A percentile compares a stretch with the other conserved stretches of the same genome.
These are phyloP conservation scores for Tillus elongatus DNA, from an alignment of 2,888 invertebrate species.

Conservation along the genomic window DNA sequence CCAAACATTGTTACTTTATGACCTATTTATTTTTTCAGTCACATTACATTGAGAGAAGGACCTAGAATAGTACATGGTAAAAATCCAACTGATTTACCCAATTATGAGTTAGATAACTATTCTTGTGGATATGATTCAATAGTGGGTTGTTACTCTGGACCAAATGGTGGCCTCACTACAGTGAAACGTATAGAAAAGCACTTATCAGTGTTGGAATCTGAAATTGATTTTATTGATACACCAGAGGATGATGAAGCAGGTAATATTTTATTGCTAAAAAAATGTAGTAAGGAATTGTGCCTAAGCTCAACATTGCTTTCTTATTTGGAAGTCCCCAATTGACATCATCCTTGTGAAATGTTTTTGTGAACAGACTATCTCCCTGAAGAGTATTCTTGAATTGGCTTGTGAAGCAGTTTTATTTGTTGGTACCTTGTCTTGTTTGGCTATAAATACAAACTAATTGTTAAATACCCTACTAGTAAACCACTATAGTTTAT, in stretches of 20 bases:
- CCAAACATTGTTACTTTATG: too few relatives aligned
- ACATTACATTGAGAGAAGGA: slow-evolving; percentile 38
- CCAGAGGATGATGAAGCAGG: slow-evolving; percentile 34
- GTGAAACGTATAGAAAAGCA: slow-evolving; percentile 59
- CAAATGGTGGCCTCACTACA: slow-evolving; percentile 69
- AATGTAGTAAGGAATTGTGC: too few relatives aligned
- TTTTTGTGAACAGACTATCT: too few relatives aligned
- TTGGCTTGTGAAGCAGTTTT: too few relatives aligned
- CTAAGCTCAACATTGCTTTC: too few relatives aligned
- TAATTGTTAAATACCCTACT: too few relatives aligned
- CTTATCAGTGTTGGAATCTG: slow-evolving; percentile 55
- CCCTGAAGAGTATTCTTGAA: too few relatives aligned
- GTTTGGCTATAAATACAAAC: too few relatives aligned
- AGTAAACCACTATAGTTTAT: too few relatives aligned
- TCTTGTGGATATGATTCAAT: slow-evolving; percentile 49
- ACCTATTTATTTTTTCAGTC: slow-evolving; percentile 24
- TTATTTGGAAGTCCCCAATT: too few relatives aligned
- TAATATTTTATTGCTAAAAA: slow-evolving; percentile 26
- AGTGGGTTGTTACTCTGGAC: slow-evolving; percentile 70
- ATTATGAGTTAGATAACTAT: slow-evolving; percentile 46
- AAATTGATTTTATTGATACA: slow-evolving; percentile 65
- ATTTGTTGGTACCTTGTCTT: too few relatives aligned
- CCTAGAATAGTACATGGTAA: slow-evolving; percentile 61
- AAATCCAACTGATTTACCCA: slow-evolving; percentile 63
- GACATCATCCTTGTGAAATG: too few relatives aligned